A percentile compares a stretch with the other conserved stretches of the same genome.
These are phyloP conservation scores for Harpagus bidentatus DNA, from an alignment of 2,113 vertebrate genomes.

Conservation along the genomic window DNA sequence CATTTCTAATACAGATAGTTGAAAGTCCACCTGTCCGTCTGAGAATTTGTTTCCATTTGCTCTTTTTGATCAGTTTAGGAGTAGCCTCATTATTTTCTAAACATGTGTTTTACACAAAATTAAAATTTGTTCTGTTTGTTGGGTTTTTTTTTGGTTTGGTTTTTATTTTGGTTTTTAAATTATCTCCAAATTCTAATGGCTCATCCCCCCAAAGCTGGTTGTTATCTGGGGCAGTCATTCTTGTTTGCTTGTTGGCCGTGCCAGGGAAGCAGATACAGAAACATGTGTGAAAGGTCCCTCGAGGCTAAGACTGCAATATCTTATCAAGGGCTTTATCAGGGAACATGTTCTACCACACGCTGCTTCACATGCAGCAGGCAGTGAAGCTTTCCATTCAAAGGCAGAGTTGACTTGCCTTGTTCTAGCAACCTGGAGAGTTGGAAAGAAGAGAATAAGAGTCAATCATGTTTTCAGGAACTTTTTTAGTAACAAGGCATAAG, in stretches of 20 bases:
- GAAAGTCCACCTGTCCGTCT: not conserved
- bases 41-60: not conserved
- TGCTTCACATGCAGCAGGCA: not conserved
- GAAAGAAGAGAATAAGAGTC: not conserved
- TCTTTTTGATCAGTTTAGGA: not conserved
- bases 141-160: rapidly evolving
- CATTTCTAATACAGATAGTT: not conserved
- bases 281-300: not conserved
- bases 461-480: not conserved
- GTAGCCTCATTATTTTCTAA: not conserved
- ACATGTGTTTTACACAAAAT: not conserved
- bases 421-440: not conserved
- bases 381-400: not conserved
- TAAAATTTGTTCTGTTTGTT: not conserved
- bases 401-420: not conserved
- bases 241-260: not conserved
- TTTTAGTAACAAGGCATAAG: not conserved
- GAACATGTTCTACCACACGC: rapidly evolving
- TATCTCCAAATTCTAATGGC: not conserved
- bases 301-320: not conserved
- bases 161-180: not conserved
- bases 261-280: not conserved
- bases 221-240: not conserved
- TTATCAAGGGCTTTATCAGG: not conserved
- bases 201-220: not conserved